phyloP scores from a whole-genome alignment of 2,888 invertebrate species.

The Drepanosiphum platanoidis region DNA sequence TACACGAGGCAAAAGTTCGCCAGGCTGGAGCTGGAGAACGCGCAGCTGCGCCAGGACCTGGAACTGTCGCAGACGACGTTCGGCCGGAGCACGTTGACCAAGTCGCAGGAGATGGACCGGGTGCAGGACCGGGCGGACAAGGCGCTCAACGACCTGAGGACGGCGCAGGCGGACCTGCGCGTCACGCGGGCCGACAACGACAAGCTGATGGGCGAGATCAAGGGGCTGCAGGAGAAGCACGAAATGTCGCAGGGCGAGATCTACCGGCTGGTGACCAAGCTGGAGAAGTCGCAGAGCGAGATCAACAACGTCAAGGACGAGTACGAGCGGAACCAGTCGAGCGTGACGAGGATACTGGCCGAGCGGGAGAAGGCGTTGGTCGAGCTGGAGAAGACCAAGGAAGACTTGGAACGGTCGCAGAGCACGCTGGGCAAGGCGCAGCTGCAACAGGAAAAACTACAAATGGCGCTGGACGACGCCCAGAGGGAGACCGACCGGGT shows the following conservation, averaged over 20 bases:
- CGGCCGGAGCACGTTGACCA: constrained; percentile 82
- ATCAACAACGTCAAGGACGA: constrained; percentile 93
- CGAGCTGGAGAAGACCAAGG: constrained; percentile 86
- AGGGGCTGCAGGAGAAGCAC: constrained; percentile 88
- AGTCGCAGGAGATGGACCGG: constrained; percentile 84
- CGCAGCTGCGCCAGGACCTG: constrained; percentile 84
- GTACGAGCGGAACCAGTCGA: constrained; percentile 85
- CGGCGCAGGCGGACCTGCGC: constrained; percentile 88
- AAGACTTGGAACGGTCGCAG: constrained; percentile 88
- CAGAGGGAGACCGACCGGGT: constrained; percentile 90
- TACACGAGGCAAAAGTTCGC: constrained; percentile 84
- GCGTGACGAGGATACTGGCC: constrained; percentile 84
- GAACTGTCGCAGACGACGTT: constrained; percentile 86
- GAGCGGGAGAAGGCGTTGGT: constrained; percentile 87
- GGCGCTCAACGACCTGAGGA: constrained; percentile 81
- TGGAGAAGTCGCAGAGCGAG: constrained; percentile 95
- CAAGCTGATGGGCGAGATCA: constrained; percentile 83
- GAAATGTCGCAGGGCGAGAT: constrained; percentile 96
- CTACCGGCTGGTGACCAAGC: constrained; percentile 89
- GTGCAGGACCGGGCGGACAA: constrained; percentile 89
- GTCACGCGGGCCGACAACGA: constrained; percentile 93
- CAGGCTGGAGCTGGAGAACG: constrained; percentile 88
- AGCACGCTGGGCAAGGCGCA: constrained; percentile 91
- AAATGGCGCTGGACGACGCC: constrained; percentile 86
- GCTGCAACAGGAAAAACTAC: constrained; percentile 89